Conservation (phyloP, 2,888 invertebrate species). For the Dermolepida albohirtum region DNA sequence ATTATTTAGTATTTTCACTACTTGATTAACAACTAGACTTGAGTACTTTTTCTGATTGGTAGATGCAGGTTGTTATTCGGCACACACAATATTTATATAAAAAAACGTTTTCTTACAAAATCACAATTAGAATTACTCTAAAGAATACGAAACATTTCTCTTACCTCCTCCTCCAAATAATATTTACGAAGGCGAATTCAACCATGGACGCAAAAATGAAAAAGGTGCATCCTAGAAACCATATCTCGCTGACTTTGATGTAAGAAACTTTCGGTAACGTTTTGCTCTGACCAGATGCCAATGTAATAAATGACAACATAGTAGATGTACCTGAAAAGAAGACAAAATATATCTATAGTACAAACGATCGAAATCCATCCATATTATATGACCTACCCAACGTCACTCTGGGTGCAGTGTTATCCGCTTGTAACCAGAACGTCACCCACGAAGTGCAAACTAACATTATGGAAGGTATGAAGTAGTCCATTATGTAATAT, state of each 20-base stretch:
- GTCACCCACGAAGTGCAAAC: slow-evolving; percentile 91
- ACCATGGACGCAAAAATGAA: slow-evolving; percentile 88
- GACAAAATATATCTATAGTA: neutral
- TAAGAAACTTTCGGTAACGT: slow-evolving; percentile 90
- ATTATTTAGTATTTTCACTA: no score
- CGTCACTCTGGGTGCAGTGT: slow-evolving; percentile 84
- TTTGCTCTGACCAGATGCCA: slow-evolving; percentile 87
- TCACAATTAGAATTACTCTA: no score
- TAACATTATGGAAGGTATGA: slow-evolving; percentile 87
- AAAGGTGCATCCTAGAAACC: slow-evolving; percentile 87
- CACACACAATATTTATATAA: no score
- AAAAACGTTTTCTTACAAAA: no score
- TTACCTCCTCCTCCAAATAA: slow-evolving; percentile 87
- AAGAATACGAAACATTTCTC: slow-evolving; percentile 54
- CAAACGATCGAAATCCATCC: no score
- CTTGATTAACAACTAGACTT: no score
- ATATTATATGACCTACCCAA: slow-evolving; percentile 69
- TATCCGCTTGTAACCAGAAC: slow-evolving; percentile 90
- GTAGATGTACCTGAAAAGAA: slow-evolving; percentile 79
- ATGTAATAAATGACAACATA: slow-evolving; percentile 88
- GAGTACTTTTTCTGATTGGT: no score
- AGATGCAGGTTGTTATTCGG: no score
- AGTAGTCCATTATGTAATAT: slow-evolving; percentile 90
- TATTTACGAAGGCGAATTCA: slow-evolving; percentile 91
- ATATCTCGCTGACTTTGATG: slow-evolving; percentile 90